A percentile compares a stretch with the other conserved stretches of the same genome.
Conservation (phyloP, 2,888 invertebrate species). For the Eilema depressum region DNA sequence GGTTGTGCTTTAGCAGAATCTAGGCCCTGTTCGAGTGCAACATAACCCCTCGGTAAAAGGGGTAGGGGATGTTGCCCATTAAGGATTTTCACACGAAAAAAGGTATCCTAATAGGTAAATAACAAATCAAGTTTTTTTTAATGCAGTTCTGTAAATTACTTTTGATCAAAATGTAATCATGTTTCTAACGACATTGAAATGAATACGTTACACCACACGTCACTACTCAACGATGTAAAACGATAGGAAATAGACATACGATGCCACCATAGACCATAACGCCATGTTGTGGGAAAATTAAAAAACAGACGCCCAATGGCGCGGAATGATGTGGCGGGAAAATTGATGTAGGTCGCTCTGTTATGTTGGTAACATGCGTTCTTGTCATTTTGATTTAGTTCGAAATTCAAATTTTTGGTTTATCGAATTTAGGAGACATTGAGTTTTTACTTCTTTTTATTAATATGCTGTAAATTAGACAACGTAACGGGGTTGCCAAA, state of each 20-base stretch:
- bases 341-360: slow-evolving; percentile 60
- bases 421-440: not conserved
- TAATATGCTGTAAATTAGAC: too few species aligned
- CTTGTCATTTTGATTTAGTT: slow-evolving; percentile 1
- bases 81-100: too few species aligned
- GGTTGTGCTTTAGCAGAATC: too few species aligned
- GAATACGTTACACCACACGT: slow-evolving; percentile 28
- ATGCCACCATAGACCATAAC: slow-evolving; percentile 48
- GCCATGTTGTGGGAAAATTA: slow-evolving; percentile 66
- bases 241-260: slow-evolving; percentile 69
- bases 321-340: slow-evolving; percentile 67
- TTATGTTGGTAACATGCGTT: slow-evolving; percentile 24
- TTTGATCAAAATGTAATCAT: slow-evolving; percentile 6
- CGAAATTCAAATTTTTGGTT: not conserved
- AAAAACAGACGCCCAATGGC: slow-evolving; percentile 71
- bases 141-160: not conserved
- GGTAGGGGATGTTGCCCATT: too few species aligned
- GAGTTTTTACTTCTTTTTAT: not conserved
- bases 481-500: not conserved
- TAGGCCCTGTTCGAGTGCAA: too few species aligned
- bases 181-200: slow-evolving; percentile 23
- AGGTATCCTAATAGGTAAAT: too few species aligned
- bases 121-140: not conserved
- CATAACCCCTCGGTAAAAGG: too few species aligned
- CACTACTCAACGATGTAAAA: slow-evolving; percentile 52